Conservation (phyloP, 2,797 vertebrate genomes). For the Artibeus lituratus region DNA sequence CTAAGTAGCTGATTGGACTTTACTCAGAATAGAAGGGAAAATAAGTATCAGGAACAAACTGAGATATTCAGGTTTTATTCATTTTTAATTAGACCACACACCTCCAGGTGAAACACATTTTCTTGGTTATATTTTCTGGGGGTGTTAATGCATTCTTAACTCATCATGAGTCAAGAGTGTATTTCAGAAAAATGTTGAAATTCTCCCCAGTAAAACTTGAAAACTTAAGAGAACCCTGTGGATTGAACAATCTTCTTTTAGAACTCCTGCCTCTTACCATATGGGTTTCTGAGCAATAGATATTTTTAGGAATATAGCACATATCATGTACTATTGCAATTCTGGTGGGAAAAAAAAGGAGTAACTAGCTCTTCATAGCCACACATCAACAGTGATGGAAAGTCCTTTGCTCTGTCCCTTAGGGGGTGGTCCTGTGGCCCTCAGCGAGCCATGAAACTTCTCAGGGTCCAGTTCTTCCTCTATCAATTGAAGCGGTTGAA, state of each 20-base stretch:
- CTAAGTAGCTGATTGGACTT: constrained; percentile 20
- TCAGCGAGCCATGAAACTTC: not conserved
- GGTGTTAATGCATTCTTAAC: constrained; percentile 46
- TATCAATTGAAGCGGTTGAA: not conserved
- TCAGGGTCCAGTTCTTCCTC: not conserved
- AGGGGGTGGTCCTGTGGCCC: not conserved
- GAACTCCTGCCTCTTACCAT: constrained; percentile 53
- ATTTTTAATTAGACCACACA: constrained; percentile 55
- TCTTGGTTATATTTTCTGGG: constrained; percentile 26
- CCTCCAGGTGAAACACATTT: constrained; percentile 55
- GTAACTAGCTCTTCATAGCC: not conserved
- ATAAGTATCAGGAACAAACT: not conserved
- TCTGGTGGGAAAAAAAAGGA: constrained; percentile 25
- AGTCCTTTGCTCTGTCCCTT: not conserved
- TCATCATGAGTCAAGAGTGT: constrained; percentile 50
- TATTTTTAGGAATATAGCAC: constrained; percentile 42
- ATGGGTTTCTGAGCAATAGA: constrained; percentile 52
- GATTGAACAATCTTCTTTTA: constrained; percentile 57
- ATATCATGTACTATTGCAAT: not conserved
- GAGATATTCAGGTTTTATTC: constrained; percentile 43
- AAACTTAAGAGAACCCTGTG: constrained; percentile 43
- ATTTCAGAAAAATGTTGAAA: constrained; percentile 43
- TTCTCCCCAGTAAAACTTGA: constrained; percentile 29
- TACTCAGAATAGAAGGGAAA: not conserved
- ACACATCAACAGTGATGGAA: not conserved